Conservation (phyloP, 2,888 invertebrate species). For the Lycia hirtaria region DNA sequence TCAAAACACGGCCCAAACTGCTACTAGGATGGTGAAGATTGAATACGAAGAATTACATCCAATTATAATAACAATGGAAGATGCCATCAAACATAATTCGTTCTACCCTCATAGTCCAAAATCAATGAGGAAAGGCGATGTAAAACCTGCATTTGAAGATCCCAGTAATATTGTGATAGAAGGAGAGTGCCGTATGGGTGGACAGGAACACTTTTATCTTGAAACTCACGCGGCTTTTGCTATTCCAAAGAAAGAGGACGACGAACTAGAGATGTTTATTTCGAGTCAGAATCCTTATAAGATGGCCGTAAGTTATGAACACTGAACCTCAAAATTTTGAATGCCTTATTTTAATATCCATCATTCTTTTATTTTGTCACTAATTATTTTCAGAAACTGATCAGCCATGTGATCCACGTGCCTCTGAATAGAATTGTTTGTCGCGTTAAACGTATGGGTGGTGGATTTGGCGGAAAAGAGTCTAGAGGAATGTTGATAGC, state of each 20-base stretch:
- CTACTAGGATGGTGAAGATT: slow-evolving; percentile 92
- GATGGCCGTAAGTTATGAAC: slow-evolving; percentile 82
- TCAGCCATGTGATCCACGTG: slow-evolving; percentile 89
- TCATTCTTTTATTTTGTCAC: neutral
- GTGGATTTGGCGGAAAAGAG: slow-evolving; percentile 98
- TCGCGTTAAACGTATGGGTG: slow-evolving; percentile 95
- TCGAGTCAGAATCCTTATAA: slow-evolving; percentile 94
- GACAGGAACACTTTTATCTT: slow-evolving; percentile 98
- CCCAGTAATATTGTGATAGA: slow-evolving; percentile 91
- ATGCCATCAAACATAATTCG: slow-evolving; percentile 92
- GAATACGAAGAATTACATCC: slow-evolving; percentile 93
- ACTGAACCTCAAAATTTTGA: neutral
- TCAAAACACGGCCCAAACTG: slow-evolving; percentile 92
- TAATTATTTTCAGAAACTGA: slow-evolving; percentile 84
- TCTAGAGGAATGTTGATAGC: slow-evolving; percentile 88
- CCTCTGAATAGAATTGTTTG: slow-evolving; percentile 90
- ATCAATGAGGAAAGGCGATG: slow-evolving; percentile 87
- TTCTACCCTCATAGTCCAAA: slow-evolving; percentile 87
- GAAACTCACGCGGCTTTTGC: slow-evolving; percentile 93
- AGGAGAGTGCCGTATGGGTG: slow-evolving; percentile 92
- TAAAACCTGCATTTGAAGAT: slow-evolving; percentile 87
- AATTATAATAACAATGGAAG: slow-evolving; percentile 94
- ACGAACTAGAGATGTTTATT: slow-evolving; percentile 93
- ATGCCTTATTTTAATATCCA: neutral
- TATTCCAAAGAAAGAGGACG: slow-evolving; percentile 90